These are phyloP conservation scores for Garrulus glandarius DNA, from an alignment of 2,797 vertebrate species.

Conservation along the genomic window DNA sequence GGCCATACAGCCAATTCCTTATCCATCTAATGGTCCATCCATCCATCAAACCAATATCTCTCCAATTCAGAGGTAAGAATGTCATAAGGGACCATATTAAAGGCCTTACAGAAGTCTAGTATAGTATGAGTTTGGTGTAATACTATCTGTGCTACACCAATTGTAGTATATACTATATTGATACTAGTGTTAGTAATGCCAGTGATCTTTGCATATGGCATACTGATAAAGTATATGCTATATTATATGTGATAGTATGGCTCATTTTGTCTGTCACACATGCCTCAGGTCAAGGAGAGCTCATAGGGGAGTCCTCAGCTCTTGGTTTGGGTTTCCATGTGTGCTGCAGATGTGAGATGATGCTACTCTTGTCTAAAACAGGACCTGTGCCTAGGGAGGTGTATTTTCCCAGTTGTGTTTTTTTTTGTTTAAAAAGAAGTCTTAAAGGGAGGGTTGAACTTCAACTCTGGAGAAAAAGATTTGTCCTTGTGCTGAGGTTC, in stretches of 20 bases:
- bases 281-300: not conserved
- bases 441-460: not conserved
- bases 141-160: not conserved
- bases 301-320: not conserved
- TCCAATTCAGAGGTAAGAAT: not conserved
- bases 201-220: not conserved
- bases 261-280: rapidly evolving
- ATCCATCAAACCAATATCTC: rapidly evolving
- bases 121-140: not conserved
- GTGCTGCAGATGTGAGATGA: not conserved
- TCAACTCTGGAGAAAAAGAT: not conserved
- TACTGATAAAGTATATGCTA: not conserved
- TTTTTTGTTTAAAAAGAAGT: not conserved
- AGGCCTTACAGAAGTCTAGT: not conserved
- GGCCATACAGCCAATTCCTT: not conserved
- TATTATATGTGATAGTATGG: not conserved
- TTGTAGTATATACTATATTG: not conserved
- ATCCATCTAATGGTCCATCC: not conserved
- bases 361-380: not conserved
- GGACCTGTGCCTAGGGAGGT: not conserved
- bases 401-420: not conserved
- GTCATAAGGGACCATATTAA: not conserved
- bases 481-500: not conserved
- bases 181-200: not conserved
- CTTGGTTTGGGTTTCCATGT: not conserved